These are phyloP conservation scores for Drosophila ambigua DNA, from an alignment of 1,140 invertebrate genomes.

Conservation along the genomic window DNA sequence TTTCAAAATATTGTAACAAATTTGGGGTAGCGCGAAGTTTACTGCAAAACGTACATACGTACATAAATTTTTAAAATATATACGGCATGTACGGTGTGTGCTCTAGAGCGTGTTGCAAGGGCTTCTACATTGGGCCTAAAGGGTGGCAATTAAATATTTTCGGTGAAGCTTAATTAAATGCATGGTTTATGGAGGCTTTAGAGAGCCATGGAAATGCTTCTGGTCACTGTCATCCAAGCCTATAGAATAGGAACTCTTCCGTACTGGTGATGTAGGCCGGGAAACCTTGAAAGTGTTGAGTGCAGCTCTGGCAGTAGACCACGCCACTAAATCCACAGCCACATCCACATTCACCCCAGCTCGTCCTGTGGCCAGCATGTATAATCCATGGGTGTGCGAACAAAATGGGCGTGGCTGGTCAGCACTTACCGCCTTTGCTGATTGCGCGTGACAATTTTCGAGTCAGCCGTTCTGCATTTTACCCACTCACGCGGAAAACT, in stretches of 20 bases:
- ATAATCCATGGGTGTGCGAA: constrained; percentile 47
- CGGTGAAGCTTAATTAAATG: constrained; percentile 51
- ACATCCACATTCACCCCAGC: not conserved
- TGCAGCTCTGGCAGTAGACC: constrained; percentile 18
- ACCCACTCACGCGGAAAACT: constrained; percentile 24
- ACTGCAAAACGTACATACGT: no score
- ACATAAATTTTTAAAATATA: no score
- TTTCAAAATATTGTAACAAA: not conserved
- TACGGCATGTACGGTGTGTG: not conserved
- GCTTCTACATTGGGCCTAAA: constrained; percentile 8
- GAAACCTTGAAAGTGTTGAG: constrained; percentile 60
- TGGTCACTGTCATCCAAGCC: constrained; percentile 60
- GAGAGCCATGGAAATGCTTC: constrained; percentile 45
- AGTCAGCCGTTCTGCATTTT: constrained; percentile 74
- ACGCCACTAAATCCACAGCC: constrained; percentile 7
- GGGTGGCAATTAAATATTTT: constrained; percentile 35
- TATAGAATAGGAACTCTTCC: constrained; percentile 53
- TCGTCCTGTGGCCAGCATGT: not conserved
- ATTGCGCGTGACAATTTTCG: constrained; percentile 72
- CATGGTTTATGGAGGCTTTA: constrained; percentile 38
- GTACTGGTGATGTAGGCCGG: constrained; percentile 36
- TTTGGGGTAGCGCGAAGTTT: no score
- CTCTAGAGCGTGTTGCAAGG: constrained; percentile 3
- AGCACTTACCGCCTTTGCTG: constrained; percentile 60
- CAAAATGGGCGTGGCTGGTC: constrained; percentile 20